Evolutionary conservation across 2,797 vertebrate genomes (phyloP).

Genomic region (Morus bassanus): DNA sequence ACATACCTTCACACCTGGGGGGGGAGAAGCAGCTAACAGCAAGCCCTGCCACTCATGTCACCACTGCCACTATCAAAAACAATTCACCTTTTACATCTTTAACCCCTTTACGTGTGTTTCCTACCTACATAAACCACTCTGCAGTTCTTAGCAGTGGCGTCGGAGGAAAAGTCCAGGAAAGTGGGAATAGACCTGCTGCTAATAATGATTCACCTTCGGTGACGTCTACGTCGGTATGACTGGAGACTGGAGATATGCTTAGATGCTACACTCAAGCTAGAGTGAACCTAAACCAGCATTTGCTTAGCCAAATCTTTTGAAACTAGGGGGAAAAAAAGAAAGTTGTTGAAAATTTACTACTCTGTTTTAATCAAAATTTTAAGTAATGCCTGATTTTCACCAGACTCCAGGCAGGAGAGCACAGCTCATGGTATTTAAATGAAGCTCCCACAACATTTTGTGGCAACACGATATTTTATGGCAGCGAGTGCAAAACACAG

Average conservation of each 20-base stretch:
- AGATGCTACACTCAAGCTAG: background rate
- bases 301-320: background rate
- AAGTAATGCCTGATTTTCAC: background rate
- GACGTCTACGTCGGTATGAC: background rate
- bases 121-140: background rate
- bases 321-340: background rate
- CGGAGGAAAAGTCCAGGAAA: background rate
- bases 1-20: rapidly evolving
- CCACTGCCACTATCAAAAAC: background rate
- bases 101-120: background rate
- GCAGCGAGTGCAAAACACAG: conserved; percentile 58
- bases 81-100: background rate
- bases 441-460: conserved; percentile 54
- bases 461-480: conserved; percentile 23
- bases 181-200: background rate
- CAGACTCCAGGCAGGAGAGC: background rate
- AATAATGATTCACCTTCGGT: background rate
- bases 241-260: background rate
- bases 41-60: background rate
- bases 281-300: background rate
- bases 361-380: background rate
- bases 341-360: background rate
- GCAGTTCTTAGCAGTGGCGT: background rate
- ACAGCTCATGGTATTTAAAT: conserved; percentile 52
- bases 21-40: background rate